Conservation (phyloP, 2,888 invertebrate species). For the Camponotus fellah region DNA sequence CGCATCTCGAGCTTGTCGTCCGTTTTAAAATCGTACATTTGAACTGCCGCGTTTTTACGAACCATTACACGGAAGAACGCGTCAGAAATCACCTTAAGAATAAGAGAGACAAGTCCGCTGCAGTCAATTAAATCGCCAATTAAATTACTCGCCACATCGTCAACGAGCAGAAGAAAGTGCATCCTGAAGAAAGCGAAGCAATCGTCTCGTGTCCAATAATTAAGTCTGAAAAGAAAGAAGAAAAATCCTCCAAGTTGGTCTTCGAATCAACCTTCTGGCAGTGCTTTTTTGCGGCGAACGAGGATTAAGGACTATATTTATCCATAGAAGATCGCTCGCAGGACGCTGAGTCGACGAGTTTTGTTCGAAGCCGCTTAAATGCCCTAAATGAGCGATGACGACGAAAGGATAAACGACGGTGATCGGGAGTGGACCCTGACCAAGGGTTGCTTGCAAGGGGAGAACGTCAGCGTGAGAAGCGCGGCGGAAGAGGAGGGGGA, state of each 20-base stretch:
- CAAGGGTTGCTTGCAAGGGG: conserved; percentile 71
- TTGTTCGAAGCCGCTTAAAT: conserved; percentile 68
- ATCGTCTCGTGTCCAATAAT: neutral
- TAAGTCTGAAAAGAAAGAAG: neutral
- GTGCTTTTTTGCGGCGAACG: neutral
- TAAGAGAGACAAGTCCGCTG: neutral
- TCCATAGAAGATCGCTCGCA: neutral
- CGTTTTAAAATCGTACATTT: neutral
- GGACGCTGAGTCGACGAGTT: conserved; percentile 19
- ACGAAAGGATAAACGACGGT: conserved; percentile 80
- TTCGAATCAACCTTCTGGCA: conserved; percentile 21
- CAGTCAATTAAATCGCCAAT: conserved; percentile 45
- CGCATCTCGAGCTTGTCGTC: neutral
- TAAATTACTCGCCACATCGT: neutral
- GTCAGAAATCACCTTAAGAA: conserved; percentile 1
- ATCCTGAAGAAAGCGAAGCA: neutral
- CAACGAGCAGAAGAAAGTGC: neutral
- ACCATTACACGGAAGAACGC: neutral
- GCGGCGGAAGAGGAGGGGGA: conserved; percentile 65
- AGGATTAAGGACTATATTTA: neutral
- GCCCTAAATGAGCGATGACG: conserved; percentile 85
- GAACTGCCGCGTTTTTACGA: conserved; percentile 16
- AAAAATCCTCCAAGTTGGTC: neutral
- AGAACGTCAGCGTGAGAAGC: conserved; percentile 58
- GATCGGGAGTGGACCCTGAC: conserved; percentile 76